Percentiles rank a stretch among this genome's conserved stretches.
Evolutionary conservation across 2,797 vertebrate genomes (phyloP).

Genomic region (Serranus cabrilla): DNA sequence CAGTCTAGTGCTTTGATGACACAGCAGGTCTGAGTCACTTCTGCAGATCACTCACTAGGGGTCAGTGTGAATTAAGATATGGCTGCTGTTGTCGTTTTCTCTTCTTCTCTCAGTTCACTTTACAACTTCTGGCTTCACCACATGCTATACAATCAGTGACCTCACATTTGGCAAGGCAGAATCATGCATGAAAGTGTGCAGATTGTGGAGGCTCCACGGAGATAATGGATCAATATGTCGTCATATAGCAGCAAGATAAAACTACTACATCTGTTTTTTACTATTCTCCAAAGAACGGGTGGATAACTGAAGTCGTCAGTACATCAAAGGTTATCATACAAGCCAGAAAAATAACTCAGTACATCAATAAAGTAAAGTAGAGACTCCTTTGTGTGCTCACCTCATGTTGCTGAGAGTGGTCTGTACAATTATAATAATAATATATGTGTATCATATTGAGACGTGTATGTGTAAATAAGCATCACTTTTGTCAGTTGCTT

Average conservation of each 20-base stretch:
- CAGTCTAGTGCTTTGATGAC: background rate
- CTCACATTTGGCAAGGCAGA: background rate
- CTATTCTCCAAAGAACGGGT: background rate
- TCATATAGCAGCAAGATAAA: background rate
- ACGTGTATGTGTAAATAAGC: too few species aligned
- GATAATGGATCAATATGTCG: background rate
- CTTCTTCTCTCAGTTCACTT: background rate
- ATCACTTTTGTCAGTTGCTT: too few species aligned
- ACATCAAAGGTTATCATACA: background rate
- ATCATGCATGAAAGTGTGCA: background rate
- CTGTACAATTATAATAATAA: too few species aligned
- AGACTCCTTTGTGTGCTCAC: too few species aligned
- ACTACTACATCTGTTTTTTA: background rate
- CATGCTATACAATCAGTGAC: background rate
- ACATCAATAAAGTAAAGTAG: too few species aligned
- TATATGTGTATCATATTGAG: too few species aligned
- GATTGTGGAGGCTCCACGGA: background rate
- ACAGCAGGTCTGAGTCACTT: slow-evolving; percentile 11
- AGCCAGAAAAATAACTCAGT: background rate
- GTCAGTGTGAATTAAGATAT: slow-evolving; percentile 45
- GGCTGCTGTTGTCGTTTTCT: background rate
- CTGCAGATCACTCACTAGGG: slow-evolving; percentile 62
- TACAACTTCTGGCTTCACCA: background rate
- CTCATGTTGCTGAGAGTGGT: too few species aligned
- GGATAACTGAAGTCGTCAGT: too few species aligned